phyloP scores from a whole-genome alignment of 2,113 vertebrate genomes.

The Litocranius walleri region DNA sequence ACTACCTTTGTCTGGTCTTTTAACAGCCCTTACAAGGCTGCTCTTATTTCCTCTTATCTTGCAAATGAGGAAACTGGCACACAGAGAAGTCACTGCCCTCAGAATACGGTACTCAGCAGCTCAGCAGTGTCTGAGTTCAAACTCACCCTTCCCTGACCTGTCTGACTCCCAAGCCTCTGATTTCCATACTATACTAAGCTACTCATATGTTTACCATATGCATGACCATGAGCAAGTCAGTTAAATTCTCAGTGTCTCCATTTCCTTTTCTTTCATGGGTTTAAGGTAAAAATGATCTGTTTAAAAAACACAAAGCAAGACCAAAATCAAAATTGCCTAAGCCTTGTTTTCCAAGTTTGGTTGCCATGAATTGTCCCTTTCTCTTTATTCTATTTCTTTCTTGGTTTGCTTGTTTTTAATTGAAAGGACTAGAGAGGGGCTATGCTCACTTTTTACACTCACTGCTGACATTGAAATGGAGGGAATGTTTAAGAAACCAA shows the following conservation, averaged over 20 bases:
- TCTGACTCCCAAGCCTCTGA: not conserved
- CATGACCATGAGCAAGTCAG: not conserved
- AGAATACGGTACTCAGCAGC: not conserved
- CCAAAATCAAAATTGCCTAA: not conserved
- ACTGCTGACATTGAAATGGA: not conserved
- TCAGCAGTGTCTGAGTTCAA: not conserved
- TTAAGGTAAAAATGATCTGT: not conserved
- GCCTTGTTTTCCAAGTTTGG: not conserved
- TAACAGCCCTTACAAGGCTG: not conserved
- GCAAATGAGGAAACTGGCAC: not conserved
- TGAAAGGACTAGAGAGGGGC: not conserved
- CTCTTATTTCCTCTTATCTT: not conserved
- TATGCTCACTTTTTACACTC: not conserved
- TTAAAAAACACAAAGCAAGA: not conserved
- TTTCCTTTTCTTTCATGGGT: not conserved
- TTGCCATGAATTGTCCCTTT: not conserved
- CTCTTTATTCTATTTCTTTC: not conserved
- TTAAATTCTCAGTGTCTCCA: not conserved
- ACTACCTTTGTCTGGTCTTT: not conserved
- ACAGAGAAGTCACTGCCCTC: not conserved
- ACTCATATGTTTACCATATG: not conserved
- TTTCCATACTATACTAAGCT: not conserved
- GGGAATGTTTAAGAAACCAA: not conserved
- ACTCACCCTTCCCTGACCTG: fast-evolving
- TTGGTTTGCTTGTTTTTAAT: not conserved